Evolutionary conservation across 2,888 invertebrate species (phyloP).

Genomic region (Chloroclysta siterata): DNA sequence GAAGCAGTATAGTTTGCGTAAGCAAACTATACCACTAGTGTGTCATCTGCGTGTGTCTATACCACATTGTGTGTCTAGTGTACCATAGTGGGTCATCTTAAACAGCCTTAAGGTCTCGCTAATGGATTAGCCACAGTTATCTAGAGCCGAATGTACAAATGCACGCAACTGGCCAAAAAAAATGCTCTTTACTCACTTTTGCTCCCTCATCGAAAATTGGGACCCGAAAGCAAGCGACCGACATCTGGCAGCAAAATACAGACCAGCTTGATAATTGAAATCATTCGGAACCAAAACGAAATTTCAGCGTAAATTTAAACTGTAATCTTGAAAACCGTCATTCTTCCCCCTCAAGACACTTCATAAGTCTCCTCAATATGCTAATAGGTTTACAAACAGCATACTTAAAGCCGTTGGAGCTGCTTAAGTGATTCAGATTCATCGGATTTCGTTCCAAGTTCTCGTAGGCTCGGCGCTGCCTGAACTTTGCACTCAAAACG

Average conservation of each 20-base stretch:
- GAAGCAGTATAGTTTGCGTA: too few species aligned
- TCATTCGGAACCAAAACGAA: constrained; percentile 14
- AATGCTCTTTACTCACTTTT: too few species aligned
- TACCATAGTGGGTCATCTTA: too few species aligned
- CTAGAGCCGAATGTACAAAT: too few species aligned
- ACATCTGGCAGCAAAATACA: background rate
- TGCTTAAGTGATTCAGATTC: constrained; percentile 56
- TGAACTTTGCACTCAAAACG: constrained; percentile 51
- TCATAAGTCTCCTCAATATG: constrained; percentile 49
- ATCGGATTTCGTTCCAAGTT: constrained; percentile 52
- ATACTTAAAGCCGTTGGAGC: constrained; percentile 47
- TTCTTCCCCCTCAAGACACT: constrained; percentile 25
- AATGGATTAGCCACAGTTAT: too few species aligned
- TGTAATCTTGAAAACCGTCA: constrained; percentile 17
- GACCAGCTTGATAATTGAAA: background rate
- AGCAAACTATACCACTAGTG: too few species aligned
- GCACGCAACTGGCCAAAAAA: too few species aligned
- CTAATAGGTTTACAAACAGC: constrained; percentile 60
- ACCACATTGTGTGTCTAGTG: too few species aligned
- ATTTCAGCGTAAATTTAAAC: constrained; percentile 16
- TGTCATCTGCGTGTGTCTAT: too few species aligned
- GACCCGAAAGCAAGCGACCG: too few species aligned
- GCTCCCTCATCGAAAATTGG: background rate
- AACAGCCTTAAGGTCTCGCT: too few species aligned
- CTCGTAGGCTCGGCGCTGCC: constrained; percentile 29